A percentile compares a stretch with the other conserved stretches of the same genome.
These are phyloP conservation scores for Microcebus tavaratra DNA, from an alignment of 2,113 vertebrate species.

Conservation along the genomic window DNA sequence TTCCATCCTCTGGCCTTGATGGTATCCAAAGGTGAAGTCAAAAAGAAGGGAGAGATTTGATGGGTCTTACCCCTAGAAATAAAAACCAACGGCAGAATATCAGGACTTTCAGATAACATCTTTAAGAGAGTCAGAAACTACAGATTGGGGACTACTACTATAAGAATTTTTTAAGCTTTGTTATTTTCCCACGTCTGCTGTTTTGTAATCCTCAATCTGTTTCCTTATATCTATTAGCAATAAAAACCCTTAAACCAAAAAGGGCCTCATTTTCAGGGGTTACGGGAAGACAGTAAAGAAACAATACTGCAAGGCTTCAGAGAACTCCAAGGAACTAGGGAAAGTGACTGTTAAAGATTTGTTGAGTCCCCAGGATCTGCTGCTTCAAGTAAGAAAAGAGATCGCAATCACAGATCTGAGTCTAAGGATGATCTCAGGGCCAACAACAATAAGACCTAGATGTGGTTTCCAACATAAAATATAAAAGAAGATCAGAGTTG, in stretches of 20 bases:
- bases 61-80: conserved; percentile 62
- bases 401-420: background rate
- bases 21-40: conserved; percentile 62
- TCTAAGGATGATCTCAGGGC: background rate
- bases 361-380: background rate
- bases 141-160: background rate
- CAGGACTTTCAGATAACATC: conserved; percentile 48
- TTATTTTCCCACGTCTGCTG: conserved; percentile 19
- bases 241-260: background rate
- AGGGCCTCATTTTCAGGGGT: background rate
- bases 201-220: conserved; percentile 38
- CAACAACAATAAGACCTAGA: background rate
- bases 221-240: conserved; percentile 8
- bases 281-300: conserved; percentile 10
- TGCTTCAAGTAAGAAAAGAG: conserved; percentile 15
- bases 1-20: conserved; percentile 56
- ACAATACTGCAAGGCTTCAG: background rate
- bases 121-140: conserved; percentile 54
- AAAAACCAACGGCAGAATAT: conserved; percentile 65
- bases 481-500: conserved; percentile 3
- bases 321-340: background rate
- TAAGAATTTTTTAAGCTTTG: background rate
- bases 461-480: background rate
- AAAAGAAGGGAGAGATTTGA: conserved; percentile 57
- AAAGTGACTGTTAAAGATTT: background rate